These are phyloP conservation scores for Lithodes maja DNA, from an alignment of 2,888 invertebrate species.

Conservation along the genomic window DNA sequence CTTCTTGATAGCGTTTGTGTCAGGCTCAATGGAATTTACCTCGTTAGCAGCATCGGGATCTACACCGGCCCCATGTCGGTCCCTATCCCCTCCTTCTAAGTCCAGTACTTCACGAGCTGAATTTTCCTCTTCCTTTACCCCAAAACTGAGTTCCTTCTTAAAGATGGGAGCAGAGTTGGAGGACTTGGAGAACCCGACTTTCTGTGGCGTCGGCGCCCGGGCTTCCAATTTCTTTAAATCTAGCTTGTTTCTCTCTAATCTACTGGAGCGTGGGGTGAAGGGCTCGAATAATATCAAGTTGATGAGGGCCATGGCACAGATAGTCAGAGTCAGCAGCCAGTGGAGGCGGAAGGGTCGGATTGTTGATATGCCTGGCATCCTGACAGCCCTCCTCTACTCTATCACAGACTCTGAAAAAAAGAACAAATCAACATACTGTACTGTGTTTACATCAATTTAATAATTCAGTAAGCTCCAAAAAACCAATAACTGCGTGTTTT, in stretches of 20 bases:
- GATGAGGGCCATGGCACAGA: neutral
- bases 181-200: neutral
- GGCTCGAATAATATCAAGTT: neutral
- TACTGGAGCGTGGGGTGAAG: neutral
- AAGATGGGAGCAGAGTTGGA: slow-evolving; percentile 18
- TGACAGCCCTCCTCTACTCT: neutral
- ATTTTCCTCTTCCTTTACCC: slow-evolving; percentile 59
- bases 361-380: neutral
- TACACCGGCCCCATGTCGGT: neutral
- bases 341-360: neutral
- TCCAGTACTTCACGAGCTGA: slow-evolving; percentile 57
- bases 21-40: slow-evolving; percentile 51
- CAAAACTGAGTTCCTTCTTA: slow-evolving; percentile 50
- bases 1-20: neutral
- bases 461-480: no score
- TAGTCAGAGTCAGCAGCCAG: slow-evolving; percentile 16
- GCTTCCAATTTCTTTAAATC: neutral
- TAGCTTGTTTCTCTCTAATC: neutral
- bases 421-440: no score
- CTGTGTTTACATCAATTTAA: no score
- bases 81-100: slow-evolving; percentile 29
- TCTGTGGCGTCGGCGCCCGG: neutral
- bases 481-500: no score
- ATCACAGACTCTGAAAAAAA: no score
- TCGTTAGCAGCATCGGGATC: slow-evolving; percentile 55